Evolutionary conservation across 2,797 vertebrate species (phyloP), one percentile per base, ranked within the genome.

Genomic region (Gobionotothen gibberifrons): DNA sequence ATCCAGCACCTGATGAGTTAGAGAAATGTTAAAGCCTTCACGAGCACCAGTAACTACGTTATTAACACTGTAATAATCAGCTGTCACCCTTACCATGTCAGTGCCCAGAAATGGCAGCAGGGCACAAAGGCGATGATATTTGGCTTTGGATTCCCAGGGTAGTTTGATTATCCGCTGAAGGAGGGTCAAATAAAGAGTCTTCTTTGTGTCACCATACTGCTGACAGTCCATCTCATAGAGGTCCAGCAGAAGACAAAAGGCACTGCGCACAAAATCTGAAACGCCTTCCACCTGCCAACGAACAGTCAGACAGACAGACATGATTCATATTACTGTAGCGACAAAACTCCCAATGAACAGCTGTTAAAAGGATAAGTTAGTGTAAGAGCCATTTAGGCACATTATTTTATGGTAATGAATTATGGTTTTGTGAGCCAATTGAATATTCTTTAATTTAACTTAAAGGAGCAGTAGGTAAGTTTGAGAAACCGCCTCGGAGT

Each of bases 71-170:
- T 43, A 52, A 66, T 10, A 52, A 48, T 1, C 32, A 36, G 32
- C 3, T 1, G 39, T 17, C 26, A 40, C 58, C 44, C 93, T 90
- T 90, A 97, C 97, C 94, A 70, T 87, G 74, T 93, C 81, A 32
- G 95, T 93, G 11, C 95, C 95, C 69, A 96, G 14, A 16, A 95
- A 96, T 3, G 96, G 96, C 21, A 97, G 0, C 0, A 98, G 63
- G 65, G 95, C 94, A 73, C 94, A 93, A 2, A 98, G 94, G 2
- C 88, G 94, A 42, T 92, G 84, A 0, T 97, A 97, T 85, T 95
- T 96, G 65, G 95, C 95, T 92, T 95, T 96, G 69, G 94, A 83
- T 86, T 97, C 95, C 96, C 96, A 97, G 0, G 97, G 95, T 55
- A 96, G 92, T 0, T 91, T 89, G 59, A 92, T 69, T 19, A 94